Evolutionary conservation across 30 jellyfish, hydroid and myxozoan genomes (phyloP).

Genomic region (Hydractinia symbiolongicarpus): DNA sequence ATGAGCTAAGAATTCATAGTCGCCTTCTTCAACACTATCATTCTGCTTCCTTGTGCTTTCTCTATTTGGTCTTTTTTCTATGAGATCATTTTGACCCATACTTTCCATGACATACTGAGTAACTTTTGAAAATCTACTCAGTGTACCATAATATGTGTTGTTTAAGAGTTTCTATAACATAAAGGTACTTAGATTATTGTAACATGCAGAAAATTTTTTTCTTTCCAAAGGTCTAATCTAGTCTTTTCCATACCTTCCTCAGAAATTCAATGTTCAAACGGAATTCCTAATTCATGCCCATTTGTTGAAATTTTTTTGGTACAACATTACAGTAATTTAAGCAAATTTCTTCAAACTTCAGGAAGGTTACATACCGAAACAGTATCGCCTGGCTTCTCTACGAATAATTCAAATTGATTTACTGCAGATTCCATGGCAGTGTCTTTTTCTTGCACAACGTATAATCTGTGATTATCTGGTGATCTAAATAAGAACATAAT

Average conservation of each 20-base stretch:
- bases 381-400: constrained; percentile 58
- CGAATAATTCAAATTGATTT: constrained; percentile 47
- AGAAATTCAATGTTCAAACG: too few species aligned
- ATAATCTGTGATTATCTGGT: constrained; percentile 48
- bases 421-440: constrained; percentile 53
- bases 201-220: neutral
- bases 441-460: constrained; percentile 53
- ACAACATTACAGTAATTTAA: neutral
- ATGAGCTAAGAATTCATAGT: constrained; percentile 28
- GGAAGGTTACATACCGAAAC: constrained; percentile 45
- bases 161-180: constrained; percentile 51
- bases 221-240: neutral
- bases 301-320: too few species aligned
- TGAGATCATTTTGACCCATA: constrained; percentile 67
- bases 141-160: constrained; percentile 62
- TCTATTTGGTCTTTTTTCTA: constrained; percentile 59
- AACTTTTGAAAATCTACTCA: constrained; percentile 68
- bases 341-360: neutral
- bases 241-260: neutral
- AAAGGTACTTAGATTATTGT: neutral
- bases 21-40: constrained; percentile 15
- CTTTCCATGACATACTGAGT: constrained; percentile 68
- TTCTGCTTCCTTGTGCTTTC: neutral
- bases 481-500: constrained; percentile 32
- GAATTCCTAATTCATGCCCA: too few species aligned